Base-by-base conservation (phyloP, 2,113 vertebrate species). In the Tragelaphus scriptus region DNA sequence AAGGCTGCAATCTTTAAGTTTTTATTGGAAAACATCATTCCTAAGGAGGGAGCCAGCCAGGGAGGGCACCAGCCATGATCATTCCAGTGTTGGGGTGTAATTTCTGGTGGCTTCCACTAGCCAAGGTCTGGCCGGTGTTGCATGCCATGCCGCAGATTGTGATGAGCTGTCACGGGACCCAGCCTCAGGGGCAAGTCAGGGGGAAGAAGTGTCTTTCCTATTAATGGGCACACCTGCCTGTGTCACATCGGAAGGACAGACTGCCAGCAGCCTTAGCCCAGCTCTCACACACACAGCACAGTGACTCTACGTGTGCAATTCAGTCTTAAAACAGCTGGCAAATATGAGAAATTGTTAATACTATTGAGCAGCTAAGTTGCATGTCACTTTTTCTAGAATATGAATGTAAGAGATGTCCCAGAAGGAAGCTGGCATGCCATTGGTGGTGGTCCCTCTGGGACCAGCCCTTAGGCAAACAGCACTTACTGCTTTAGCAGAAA, bases 191-290 rank as follows among this genome's bases (percentile, higher is more conserved):
- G 1, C 10, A 15, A 12, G 36, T 11, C 19, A 5, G 10, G 32
- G 84, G 80, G 65, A 86, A 47, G 32, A 28, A 21, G 2, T 1
- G 6, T 21, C 40, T 25, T 21, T 26, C 40, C 6, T 32, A 9
- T 13, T 6, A 1, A 0, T 23, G 6, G 17, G 12, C 26, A 36
- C 11, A 7, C 13, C 40, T 71, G 51, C 0, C 0, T 56, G 13
- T 8, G 56, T 68, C 49, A 65, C 2, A 1, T 25, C 1, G 0
- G 26, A 25, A 32, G 30, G 61, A 36, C 6, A 49, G 14, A 28
- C 17, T 26, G 49, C 12, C 3, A 16, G 25, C 47, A 19, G 56
- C 25, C 1, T 30, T 44, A 5, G 9, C 12, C 3, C 2, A 6
- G 0, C 26, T 23, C 17, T 58, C 25, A 0, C 32, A 14, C 4